Base-by-base conservation (phyloP, 2,113 vertebrate genomes). In the Eubucco bourcierii region DNA sequence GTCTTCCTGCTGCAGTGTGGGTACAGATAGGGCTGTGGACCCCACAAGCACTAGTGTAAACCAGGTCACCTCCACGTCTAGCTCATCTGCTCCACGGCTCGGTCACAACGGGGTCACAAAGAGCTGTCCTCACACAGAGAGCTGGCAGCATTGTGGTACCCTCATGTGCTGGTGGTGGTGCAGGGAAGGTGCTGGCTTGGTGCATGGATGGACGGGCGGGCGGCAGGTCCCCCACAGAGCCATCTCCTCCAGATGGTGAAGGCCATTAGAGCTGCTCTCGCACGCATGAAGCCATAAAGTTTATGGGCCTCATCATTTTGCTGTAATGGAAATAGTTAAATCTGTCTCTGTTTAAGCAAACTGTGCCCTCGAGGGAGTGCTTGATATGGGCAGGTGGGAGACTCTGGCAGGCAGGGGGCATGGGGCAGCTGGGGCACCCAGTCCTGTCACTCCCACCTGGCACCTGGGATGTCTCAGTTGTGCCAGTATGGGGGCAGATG, bases 241-340 rank as follows among this genome's bases (percentile, higher is more conserved):
- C n/a, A 14, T 96, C 95, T 94, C 87, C 85, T 96, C 96, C 96
- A 97, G 96, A 96, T 97, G 96, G 96, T 20, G 67, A 95, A 93
- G 94, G 83, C 96, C 93, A 91, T 97, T 97, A 97, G 95, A 96
- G 74, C 90, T 25, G 81, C 93, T 97, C 93, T 90, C 18, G 31
- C 60, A 78, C 60, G 2, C 91, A 68, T 14, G 6, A 84, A 97
- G 93, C 94, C 91, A 95, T 97, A 97, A 97, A 97, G 95, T 97
- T 97, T 97, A 97, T 97, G 95, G 95, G 79, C 91, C 95, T 96
- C 96, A 97, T 97, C 96, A 97, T 96, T 97, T 96, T 87, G 93
- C 92, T 95, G 95, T 97, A 97, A 97, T 97, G 95, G 96, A 96
- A 97, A 95, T 96, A 97, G 96, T 97, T 97, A 97, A 97, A 97